phyloP scores from a whole-genome alignment of 2,888 invertebrate species.

The Dolomedes plantarius region DNA sequence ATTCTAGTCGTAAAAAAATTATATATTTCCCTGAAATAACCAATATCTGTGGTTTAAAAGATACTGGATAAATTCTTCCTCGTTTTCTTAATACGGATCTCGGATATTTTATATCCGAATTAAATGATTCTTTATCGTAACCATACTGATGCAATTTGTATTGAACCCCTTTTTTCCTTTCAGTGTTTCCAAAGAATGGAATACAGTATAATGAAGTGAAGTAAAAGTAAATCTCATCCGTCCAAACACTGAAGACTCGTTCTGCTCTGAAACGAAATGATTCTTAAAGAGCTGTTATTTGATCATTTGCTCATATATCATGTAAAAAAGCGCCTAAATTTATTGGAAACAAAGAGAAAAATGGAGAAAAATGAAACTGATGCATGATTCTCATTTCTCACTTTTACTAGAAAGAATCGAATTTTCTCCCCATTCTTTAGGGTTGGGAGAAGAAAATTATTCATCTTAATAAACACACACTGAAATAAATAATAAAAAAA shows the following conservation, averaged over 20 bases:
- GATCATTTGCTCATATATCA: conserved; percentile 64
- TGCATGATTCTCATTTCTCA: conserved; percentile 62
- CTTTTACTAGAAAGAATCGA: conserved; percentile 61
- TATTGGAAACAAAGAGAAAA: conserved; percentile 45
- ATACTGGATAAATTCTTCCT: too few relatives aligned
- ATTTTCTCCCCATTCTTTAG: conserved; percentile 38
- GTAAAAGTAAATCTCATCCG: conserved; percentile 43
- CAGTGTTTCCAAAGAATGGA: conserved; percentile 17
- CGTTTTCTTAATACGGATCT: too few relatives aligned
- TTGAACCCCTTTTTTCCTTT: background rate
- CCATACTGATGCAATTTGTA: background rate
- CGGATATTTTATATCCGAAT: too few relatives aligned
- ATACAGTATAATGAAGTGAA: conserved; percentile 35
- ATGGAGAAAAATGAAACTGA: conserved; percentile 56
- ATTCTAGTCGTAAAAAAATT: too few relatives aligned
- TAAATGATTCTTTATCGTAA: too few relatives aligned
- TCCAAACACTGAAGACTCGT: conserved; percentile 29
- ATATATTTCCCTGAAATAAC: too few relatives aligned
- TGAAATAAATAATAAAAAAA: background rate
- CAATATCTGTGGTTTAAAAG: too few relatives aligned
- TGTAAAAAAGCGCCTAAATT: conserved; percentile 53
- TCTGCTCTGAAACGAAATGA: conserved; percentile 46
- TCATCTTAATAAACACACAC: conserved; percentile 11
- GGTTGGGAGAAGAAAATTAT: conserved; percentile 51
- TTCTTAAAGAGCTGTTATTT: conserved; percentile 66